phyloP scores from a whole-genome alignment of 2,888 invertebrate genomes.

The Elgonia sp. region DNA sequence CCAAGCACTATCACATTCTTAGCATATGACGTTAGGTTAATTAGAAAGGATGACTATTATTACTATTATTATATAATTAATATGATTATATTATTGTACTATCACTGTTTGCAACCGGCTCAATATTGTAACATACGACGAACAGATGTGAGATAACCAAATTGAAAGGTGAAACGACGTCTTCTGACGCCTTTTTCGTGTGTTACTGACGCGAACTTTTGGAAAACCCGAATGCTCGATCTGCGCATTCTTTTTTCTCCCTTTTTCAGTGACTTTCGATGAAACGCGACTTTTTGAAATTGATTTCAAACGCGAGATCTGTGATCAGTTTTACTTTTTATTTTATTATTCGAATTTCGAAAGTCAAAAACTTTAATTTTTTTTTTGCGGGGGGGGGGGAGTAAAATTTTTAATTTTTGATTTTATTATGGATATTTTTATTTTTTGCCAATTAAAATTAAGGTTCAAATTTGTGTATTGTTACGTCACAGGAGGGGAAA shows the following conservation, averaged over 20 bases:
- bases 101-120: constrained; percentile 85
- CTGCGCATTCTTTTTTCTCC: neutral
- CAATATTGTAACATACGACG: constrained; percentile 86
- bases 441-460: constrained; percentile 12
- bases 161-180: constrained; percentile 81
- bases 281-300: neutral
- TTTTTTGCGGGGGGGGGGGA: no score
- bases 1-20: constrained; percentile 84
- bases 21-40: constrained; percentile 85
- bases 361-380: no score
- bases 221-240: constrained; percentile 64
- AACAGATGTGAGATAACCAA: constrained; percentile 83
- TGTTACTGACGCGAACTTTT: constrained; percentile 63
- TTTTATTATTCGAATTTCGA: neutral
- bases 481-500: constrained; percentile 41
- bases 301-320: neutral
- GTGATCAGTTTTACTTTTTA: neutral
- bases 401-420: neutral
- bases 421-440: neutral
- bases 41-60: constrained; percentile 83
- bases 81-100: constrained; percentile 81
- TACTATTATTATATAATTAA: constrained; percentile 82
- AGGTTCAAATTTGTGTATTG: constrained; percentile 41
- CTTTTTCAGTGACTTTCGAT: neutral
- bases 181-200: constrained; percentile 13